Conservation (phyloP, 1,140 invertebrate species). For the Mactra quadrangularis region DNA sequence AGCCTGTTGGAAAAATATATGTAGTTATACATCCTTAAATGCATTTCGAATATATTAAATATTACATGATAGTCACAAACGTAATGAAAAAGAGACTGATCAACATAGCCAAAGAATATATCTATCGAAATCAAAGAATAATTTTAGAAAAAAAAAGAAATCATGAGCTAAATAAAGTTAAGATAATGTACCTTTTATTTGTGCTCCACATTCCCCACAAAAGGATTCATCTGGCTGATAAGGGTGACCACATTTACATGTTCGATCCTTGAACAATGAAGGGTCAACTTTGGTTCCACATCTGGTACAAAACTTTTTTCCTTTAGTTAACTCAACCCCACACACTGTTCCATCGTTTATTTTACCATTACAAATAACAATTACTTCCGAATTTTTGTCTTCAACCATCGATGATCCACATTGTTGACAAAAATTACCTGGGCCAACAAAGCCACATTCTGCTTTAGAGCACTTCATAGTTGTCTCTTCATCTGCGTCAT, state of each 20-base stretch:
- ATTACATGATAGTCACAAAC: too few relatives aligned
- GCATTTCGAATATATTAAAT: too few relatives aligned
- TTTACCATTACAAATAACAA: background rate
- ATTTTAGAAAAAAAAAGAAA: too few relatives aligned
- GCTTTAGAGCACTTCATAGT: constrained; percentile 9
- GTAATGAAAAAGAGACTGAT: too few relatives aligned
- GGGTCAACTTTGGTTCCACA: background rate
- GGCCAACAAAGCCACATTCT: background rate
- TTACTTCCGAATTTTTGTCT: background rate
- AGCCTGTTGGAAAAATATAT: too few relatives aligned
- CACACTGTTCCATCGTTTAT: background rate
- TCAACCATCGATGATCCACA: constrained; percentile 4
- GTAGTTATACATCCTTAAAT: too few relatives aligned
- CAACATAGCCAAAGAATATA: too few relatives aligned
- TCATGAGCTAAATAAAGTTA: too few relatives aligned
- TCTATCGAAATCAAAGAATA: too few relatives aligned
- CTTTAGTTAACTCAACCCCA: background rate
- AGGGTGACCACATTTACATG: background rate
- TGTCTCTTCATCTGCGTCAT: too few relatives aligned
- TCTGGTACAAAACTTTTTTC: background rate
- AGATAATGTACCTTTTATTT: background rate
- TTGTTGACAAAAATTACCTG: constrained; percentile 4
- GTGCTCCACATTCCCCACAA: constrained; percentile 1
- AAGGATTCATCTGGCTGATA: background rate
- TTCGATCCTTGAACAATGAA: background rate